Evolutionary conservation across 1,140 invertebrate species (phyloP), one percentile per base, ranked within the genome.

Genomic region (Anastatus disparis): DNA sequence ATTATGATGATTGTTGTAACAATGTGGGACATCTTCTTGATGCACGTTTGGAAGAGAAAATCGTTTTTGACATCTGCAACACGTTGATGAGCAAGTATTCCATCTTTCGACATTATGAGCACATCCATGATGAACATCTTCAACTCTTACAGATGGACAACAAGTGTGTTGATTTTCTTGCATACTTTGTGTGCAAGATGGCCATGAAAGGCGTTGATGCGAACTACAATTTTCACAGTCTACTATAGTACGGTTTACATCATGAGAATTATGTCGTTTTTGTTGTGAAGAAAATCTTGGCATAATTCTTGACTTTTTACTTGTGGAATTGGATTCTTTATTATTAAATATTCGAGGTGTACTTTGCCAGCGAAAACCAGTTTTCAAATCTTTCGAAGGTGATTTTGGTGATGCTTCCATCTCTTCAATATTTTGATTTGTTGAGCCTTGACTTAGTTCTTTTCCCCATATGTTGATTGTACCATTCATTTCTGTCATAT

Each of bases 391-490:
- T 15, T 66, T 71, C n/a, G n/a, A n/a, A n/a, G n/a, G n/a, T 1
- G 70, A 66, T 48, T 71, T 69, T 61, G 35, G 52, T 10, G 53
- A 78, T 1, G 52, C 40, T 22, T 80, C 77, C 15, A 72, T n/a
- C 2, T 81, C 81, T 8, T 77, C 74, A 10, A 66, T 64, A 31
- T 73, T 70, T 24, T 77, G 74, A 15, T 6, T 58, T 1, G 26
- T 61, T 4, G 35, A 22, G 3, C 3, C 15, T 38, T 72, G 53
- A 15, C 10, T 31, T 69, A 84, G 77, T 75, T 85, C 82, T 78
- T 85, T 85, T 8, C 85, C 84, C 82, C 82, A 86, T 70, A 86
- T 82, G 35, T 83, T 85, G 17, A 86, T 81, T 0, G 80, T 85
- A 8, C 84, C 84, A 62, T 86, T 85, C 29, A 81, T 70, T 71